A percentile compares a stretch with the other conserved stretches of the same genome.
Conservation (phyloP, 2,888 invertebrate genomes). For the Pristionchus japonicus region DNA sequence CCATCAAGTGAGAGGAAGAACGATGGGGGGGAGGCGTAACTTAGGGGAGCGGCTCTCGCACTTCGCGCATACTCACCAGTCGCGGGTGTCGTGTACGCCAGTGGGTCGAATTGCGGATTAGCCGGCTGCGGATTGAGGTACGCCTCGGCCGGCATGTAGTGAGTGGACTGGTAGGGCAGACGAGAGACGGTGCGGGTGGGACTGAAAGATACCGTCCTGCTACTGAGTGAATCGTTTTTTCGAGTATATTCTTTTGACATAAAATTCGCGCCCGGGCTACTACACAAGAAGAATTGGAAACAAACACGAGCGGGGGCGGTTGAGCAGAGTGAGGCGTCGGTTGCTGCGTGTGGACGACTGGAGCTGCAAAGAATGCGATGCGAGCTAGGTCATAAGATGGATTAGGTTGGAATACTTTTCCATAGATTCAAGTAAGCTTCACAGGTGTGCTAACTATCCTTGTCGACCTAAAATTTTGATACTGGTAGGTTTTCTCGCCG, state of each 20-base stretch:
- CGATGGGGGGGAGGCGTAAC: no score
- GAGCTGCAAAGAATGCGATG: background rate
- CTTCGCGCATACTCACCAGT: no score
- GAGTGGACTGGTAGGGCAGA: background rate
- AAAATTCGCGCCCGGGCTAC: background rate
- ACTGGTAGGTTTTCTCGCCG: background rate
- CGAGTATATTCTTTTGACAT: no score
- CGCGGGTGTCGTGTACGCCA: background rate
- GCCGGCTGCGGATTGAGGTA: background rate
- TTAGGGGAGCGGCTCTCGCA: no score
- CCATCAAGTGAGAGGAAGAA: no score
- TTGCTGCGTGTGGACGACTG: background rate
- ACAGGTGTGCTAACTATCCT: background rate
- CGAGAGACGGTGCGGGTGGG: background rate
- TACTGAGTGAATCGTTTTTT: background rate
- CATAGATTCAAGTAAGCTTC: background rate
- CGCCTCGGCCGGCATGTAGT: background rate
- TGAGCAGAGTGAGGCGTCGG: background rate
- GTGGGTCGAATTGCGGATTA: background rate
- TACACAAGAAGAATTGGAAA: background rate
- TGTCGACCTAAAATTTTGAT: no score
- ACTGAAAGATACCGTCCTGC: background rate
- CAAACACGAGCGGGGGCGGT: background rate
- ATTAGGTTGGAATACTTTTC: no score
- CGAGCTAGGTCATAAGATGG: no score